Evolutionary conservation across 2,888 invertebrate genomes (phyloP).

Genomic region (Parnassius glacialis): DNA sequence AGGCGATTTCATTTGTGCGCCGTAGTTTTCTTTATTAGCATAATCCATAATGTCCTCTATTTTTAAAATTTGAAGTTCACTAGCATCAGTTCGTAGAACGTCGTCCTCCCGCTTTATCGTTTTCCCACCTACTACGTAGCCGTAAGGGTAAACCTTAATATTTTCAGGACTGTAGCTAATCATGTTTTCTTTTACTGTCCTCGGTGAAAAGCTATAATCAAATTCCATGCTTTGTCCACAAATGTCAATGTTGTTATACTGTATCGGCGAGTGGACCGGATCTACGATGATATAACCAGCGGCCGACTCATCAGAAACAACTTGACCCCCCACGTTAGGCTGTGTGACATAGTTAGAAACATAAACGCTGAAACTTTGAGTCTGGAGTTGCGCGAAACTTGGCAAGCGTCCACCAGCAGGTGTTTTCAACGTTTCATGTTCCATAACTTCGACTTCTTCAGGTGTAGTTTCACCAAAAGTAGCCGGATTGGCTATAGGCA

Average conservation of each 20-base stretch:
- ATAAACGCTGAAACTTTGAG: slow-evolving; percentile 79
- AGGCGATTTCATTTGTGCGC: slow-evolving; percentile 71
- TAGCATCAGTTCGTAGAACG: slow-evolving; percentile 51
- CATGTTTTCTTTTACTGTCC: slow-evolving; percentile 59
- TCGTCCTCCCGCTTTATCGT: slow-evolving; percentile 67
- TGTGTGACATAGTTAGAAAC: slow-evolving; percentile 81
- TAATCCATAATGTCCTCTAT: slow-evolving; percentile 77
- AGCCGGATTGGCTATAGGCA: slow-evolving; percentile 87
- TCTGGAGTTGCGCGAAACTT: slow-evolving; percentile 84
- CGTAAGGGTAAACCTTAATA: slow-evolving; percentile 61
- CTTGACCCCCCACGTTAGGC: slow-evolving; percentile 91
- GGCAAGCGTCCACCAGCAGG: slow-evolving; percentile 79
- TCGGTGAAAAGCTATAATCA: slow-evolving; percentile 64
- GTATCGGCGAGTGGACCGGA: slow-evolving; percentile 62
- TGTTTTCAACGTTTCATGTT: slow-evolving; percentile 68
- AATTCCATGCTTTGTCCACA: slow-evolving; percentile 60
- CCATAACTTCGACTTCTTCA: slow-evolving; percentile 72
- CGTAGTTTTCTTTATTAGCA: slow-evolving; percentile 77
- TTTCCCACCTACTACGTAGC: slow-evolving; percentile 65
- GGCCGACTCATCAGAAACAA: slow-evolving; percentile 76
- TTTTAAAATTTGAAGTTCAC: slow-evolving; percentile 66
- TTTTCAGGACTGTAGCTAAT: slow-evolving; percentile 61
- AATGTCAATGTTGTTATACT: slow-evolving; percentile 60
- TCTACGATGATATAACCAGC: slow-evolving; percentile 72
- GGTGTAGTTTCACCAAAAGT: slow-evolving; percentile 88